Percentiles rank a stretch among this genome's conserved stretches.
Conservation (phyloP, 1,140 invertebrate genomes). For the Apis laboriosa region DNA sequence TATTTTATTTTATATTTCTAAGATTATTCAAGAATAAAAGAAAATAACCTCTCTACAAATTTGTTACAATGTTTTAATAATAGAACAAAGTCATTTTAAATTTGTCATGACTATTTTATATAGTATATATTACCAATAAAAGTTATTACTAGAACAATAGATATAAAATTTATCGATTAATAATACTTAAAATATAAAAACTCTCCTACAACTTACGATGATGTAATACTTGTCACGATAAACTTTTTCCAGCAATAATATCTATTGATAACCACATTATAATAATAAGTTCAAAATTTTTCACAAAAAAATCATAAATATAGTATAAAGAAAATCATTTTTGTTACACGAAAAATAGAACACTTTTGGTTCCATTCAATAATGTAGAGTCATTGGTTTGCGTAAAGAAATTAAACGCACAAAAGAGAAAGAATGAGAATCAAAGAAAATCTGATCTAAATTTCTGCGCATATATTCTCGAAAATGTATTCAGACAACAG, state of each 20-base stretch:
- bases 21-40: background rate
- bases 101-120: background rate
- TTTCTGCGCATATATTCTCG: background rate
- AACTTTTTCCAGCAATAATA: conserved; percentile 2
- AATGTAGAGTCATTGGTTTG: background rate
- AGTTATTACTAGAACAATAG: background rate
- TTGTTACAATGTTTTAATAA: background rate
- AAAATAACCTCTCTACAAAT: background rate
- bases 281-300: background rate
- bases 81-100: conserved; percentile 19
- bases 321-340: background rate
- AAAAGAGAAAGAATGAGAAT: background rate
- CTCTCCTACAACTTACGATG: conserved; percentile 39
- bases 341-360: background rate
- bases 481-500: background rate
- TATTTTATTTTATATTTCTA: background rate
- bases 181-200: background rate
- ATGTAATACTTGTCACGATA: conserved; percentile 34
- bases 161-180: background rate
- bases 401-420: background rate
- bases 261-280: conserved; percentile 18
- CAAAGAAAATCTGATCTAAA: conserved; percentile 19
- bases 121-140: background rate
- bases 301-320: background rate
- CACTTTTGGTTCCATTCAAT: conserved; percentile 1